Evolutionary conservation across 1,140 invertebrate genomes (phyloP).

Genomic region (Bacillus rossius): DNA sequence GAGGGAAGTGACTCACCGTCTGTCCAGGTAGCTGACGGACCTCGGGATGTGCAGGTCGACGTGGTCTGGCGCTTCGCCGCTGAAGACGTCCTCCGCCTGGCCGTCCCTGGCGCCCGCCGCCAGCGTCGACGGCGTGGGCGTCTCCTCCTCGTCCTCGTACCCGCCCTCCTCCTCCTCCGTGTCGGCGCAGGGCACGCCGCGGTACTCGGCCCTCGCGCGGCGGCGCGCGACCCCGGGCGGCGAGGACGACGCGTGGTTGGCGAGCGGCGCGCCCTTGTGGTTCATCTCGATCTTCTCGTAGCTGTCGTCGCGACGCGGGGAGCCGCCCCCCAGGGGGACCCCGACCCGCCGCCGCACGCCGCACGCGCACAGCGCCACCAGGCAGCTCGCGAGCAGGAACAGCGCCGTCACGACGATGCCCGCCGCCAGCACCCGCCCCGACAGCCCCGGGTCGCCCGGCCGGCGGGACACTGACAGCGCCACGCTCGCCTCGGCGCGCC

Average conservation of each 20-base stretch:
- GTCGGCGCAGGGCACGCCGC: slow-evolving; percentile 60
- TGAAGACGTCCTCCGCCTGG: neutral
- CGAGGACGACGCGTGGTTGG: slow-evolving; percentile 9
- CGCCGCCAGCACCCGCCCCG: slow-evolving; percentile 48
- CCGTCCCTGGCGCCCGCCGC: slow-evolving; percentile 18
- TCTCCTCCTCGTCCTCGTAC: slow-evolving; percentile 41
- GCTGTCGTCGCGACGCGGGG: slow-evolving; percentile 48
- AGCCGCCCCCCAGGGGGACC: slow-evolving; percentile 13
- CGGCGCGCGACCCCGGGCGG: neutral
- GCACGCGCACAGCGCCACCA: slow-evolving; percentile 54
- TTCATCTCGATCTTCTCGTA: slow-evolving; percentile 72
- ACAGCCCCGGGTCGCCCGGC: slow-evolving; percentile 42
- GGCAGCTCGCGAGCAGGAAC: slow-evolving; percentile 50
- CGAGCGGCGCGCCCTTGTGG: slow-evolving; percentile 37
- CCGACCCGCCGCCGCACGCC: slow-evolving; percentile 40
- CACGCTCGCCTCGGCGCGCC: slow-evolving; percentile 61
- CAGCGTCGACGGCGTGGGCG: slow-evolving; percentile 34
- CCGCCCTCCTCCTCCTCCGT: slow-evolving; percentile 51
- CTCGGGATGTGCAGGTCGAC: neutral
- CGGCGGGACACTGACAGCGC: slow-evolving; percentile 57
- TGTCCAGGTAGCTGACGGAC: neutral
- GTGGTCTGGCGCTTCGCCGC: neutral
- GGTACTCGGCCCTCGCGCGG: slow-evolving; percentile 51
- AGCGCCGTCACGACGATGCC: slow-evolving; percentile 52
- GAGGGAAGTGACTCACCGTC: neutral